phyloP scores from a whole-genome alignment of 92 coral and sea anemone species.

The Isaurus tuberculatus region DNA sequence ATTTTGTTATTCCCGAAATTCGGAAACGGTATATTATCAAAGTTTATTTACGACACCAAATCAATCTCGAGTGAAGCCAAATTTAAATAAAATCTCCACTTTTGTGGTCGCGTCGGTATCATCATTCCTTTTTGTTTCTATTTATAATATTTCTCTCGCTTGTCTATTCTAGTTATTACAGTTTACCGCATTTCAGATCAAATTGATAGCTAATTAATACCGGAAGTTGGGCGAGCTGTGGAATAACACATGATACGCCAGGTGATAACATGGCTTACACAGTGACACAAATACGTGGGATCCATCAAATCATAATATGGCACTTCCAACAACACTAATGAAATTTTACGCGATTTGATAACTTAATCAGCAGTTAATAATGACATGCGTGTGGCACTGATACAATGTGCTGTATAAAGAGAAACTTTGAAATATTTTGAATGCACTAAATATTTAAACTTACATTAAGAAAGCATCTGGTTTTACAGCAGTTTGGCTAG shows the following conservation, averaged over 20 bases:
- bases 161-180: slow-evolving; percentile 31
- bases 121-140: slow-evolving; percentile 4
- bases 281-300: slow-evolving; percentile 3
- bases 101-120: background rate
- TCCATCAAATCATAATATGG: slow-evolving; percentile 14
- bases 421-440: background rate
- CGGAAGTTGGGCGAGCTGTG: slow-evolving; percentile 46
- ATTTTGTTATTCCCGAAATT: background rate
- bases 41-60: background rate
- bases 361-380: slow-evolving; percentile 1
- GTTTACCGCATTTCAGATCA: slow-evolving; percentile 27
- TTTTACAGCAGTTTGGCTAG: background rate
- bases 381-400: background rate
- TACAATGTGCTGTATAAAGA: background rate
- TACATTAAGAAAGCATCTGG: too few species aligned
- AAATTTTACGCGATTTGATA: slow-evolving; percentile 24
- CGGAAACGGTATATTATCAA: background rate
- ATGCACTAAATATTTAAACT: background rate
- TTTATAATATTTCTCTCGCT: slow-evolving; percentile 27
- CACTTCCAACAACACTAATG: slow-evolving; percentile 30
- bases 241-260: slow-evolving; percentile 20
- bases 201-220: slow-evolving; percentile 40
- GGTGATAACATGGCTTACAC: slow-evolving; percentile 37
- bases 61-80: background rate
- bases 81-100: slow-evolving; percentile 1